Base-by-base conservation (phyloP, 2,113 vertebrate species). In the Microcebus ravelobensis region DNA sequence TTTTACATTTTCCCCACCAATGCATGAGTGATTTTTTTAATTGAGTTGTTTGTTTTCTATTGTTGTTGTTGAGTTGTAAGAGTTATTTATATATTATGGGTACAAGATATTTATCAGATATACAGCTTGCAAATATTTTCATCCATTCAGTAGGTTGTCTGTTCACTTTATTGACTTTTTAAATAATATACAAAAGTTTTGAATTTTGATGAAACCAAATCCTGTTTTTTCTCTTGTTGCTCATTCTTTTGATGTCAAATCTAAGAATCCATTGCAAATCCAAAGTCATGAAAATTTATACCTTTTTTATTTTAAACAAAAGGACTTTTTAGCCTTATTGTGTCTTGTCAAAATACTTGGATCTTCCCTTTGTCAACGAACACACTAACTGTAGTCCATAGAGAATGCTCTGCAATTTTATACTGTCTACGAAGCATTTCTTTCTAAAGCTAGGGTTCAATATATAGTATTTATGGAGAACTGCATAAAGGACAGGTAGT, bases 311-410 rank as follows among this genome's bases (percentile, higher is more conserved):
- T 94, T 88, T 71, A 52, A 91, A 93, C 42, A 36, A 90, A 71
- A 45, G 29, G 12, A 77, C 4, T 80, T 95, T 95, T 90, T 74
- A 95, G 31, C 50, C 23, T 91, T 57, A 82, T 45, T 61, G 14
- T 67, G 3, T 61, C 67, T 85, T 77, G 36, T 87, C 45, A 94
- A 87, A 96, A 85, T 74, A 87, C 79, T 90, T 94, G 55, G 50
- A 55, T 48, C 11, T 91, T 73, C 21, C 84, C 27, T 79, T 92
- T 87, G 70, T 94, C 36, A 90, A 79, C 63, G 87, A 34, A 48
- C 1, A 27, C 31, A 55, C 25, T 45, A 91, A 77, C 14, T 8
- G 11, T 90, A 79, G 39, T 79, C 31, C n/a, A 36, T 45, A 91
- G 39, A 85, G 12, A 91, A 88, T 93, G 23, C 25, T 63, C 83